Conservation (phyloP, 2,113 vertebrate genomes). For the Oenanthe oenanthe region DNA sequence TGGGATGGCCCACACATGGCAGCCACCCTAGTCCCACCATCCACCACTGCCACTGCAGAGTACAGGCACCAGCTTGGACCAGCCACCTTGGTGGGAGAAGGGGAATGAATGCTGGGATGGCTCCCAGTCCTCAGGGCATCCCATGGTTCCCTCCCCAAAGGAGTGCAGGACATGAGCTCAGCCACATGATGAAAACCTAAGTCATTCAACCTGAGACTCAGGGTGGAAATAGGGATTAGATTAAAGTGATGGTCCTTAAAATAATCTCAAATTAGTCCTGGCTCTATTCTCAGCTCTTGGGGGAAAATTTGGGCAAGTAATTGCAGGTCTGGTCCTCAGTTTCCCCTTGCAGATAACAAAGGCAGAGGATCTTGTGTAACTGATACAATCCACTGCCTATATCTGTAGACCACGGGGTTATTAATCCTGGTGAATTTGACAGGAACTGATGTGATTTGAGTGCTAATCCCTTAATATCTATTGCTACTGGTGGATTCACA, state of each 20-base stretch:
- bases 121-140: not conserved
- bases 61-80: not conserved
- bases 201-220: fast-evolving
- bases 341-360: not conserved
- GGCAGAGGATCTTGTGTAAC: not conserved
- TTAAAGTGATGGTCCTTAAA: not conserved
- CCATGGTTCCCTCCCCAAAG: not conserved
- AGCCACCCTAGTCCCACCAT: too few species aligned
- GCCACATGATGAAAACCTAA: not conserved
- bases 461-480: not conserved
- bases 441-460: not conserved
- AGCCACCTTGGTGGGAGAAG: not conserved
- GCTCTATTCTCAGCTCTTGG: not conserved
- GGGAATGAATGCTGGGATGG: not conserved
- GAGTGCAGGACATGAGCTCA: not conserved
- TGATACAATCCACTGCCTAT: not conserved
- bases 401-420: not conserved
- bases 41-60: not conserved
- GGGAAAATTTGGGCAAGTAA: not conserved
- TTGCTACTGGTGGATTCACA: not conserved
- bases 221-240: not conserved
- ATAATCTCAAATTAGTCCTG: not conserved
- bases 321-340: not conserved
- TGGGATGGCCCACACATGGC: fast-evolving
- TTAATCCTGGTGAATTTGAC: not conserved